These are phyloP conservation scores for Semotilus atromaculatus DNA, from an alignment of 2,797 vertebrate genomes.

Conservation along the genomic window DNA sequence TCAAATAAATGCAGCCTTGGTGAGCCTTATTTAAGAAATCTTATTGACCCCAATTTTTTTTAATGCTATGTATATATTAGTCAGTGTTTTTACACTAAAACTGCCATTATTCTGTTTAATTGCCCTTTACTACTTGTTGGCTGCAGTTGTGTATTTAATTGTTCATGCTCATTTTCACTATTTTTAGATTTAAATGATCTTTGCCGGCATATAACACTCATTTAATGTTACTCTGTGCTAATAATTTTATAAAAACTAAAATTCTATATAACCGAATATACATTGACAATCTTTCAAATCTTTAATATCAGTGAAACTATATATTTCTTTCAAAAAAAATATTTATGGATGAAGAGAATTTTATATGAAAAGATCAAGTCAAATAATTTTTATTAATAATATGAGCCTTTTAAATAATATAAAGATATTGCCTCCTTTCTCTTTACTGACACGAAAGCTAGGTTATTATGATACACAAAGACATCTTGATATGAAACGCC, in stretches of 20 bases:
- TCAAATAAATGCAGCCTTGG: neutral
- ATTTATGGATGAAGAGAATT: neutral
- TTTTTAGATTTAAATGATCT: too few relatives aligned
- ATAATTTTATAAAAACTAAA: too few relatives aligned
- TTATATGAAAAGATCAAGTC: neutral
- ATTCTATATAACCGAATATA: too few relatives aligned
- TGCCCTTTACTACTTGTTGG: too few relatives aligned
- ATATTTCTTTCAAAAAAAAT: neutral
- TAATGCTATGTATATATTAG: too few relatives aligned
- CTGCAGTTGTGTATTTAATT: too few relatives aligned
- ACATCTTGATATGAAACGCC: conserved; percentile 53
- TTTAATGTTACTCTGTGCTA: too few relatives aligned
- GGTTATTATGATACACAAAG: neutral
- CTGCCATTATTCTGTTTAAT: too few relatives aligned
- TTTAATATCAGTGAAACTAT: neutral
- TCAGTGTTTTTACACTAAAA: neutral
- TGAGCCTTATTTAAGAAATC: neutral
- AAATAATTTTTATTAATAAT: neutral
- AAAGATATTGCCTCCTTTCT: neutral
- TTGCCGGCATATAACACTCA: too few relatives aligned
- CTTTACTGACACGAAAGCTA: neutral
- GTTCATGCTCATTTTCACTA: too few relatives aligned
- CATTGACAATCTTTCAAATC: too few relatives aligned
- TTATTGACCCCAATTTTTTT: too few relatives aligned
- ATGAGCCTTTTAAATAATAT: neutral